Conservation (phyloP, 2,113 vertebrate genomes). For the Tyto alba region DNA sequence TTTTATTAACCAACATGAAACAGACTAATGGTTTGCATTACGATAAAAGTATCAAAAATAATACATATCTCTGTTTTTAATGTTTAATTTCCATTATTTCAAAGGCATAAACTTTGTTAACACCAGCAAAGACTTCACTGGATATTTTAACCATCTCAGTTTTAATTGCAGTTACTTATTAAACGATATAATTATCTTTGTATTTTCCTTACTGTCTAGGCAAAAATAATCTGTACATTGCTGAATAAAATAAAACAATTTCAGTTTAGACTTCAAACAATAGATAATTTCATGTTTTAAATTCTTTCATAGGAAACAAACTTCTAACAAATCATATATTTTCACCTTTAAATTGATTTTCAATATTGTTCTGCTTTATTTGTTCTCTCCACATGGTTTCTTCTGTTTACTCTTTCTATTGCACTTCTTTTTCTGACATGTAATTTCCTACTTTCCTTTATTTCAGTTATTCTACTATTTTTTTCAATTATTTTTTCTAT, state of each 20-base stretch:
- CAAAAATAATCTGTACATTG: neutral
- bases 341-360: slow-evolving; percentile 35
- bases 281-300: neutral
- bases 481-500: slow-evolving; percentile 35
- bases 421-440: neutral
- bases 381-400: slow-evolving; percentile 3
- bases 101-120: neutral
- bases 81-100: neutral
- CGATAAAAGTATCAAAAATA: neutral
- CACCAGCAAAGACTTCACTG: neutral
- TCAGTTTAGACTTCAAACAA: neutral
- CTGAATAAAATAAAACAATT: neutral
- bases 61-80: neutral
- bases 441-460: slow-evolving; percentile 40
- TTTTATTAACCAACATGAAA: neutral
- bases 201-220: neutral
- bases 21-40: neutral
- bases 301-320: neutral
- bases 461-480: neutral
- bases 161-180: neutral
- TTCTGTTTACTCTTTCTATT: neutral
- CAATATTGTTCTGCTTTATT: slow-evolving; percentile 44
- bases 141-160: neutral
- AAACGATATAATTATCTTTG: neutral
- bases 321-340: neutral